phyloP scores from a whole-genome alignment of 2,797 vertebrate genomes.

The Hypotaenidia okinawae region DNA sequence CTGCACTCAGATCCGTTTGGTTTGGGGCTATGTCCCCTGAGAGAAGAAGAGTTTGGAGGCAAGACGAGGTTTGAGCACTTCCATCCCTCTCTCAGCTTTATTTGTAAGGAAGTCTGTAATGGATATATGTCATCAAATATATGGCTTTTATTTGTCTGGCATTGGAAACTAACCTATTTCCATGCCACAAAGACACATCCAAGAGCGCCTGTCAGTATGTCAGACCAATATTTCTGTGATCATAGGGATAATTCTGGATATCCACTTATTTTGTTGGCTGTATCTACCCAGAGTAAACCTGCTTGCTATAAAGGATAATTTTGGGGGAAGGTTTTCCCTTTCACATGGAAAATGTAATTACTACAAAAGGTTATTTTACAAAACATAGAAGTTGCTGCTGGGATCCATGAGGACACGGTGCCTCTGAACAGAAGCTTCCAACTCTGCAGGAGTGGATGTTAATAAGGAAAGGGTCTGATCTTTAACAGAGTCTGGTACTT shows the following conservation, averaged over 20 bases:
- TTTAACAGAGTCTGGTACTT: constrained; percentile 5
- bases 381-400: not conserved
- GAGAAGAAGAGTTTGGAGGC: not conserved
- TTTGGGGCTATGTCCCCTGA: not conserved
- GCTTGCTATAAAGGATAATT: not conserved
- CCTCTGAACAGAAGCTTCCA: constrained; percentile 18
- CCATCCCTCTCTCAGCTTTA: not conserved
- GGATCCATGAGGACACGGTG: not conserved
- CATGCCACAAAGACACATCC: not conserved
- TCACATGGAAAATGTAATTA: not conserved
- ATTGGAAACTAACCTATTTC: not conserved
- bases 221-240: not conserved
- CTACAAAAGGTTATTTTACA: not conserved
- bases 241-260: not conserved
- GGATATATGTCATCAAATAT: not conserved
- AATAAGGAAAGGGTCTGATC: not conserved
- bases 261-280: not conserved
- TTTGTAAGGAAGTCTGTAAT: not conserved
- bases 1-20: not conserved
- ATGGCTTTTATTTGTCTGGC: not conserved
- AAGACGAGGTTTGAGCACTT: not conserved
- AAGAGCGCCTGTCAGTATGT: not conserved
- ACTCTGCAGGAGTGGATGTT: not conserved
- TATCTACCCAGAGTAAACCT: not conserved
- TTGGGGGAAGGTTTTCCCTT: not conserved